A percentile compares a stretch with the other conserved stretches of the same genome.
phyloP scores from a whole-genome alignment of 2,888 invertebrate species.

The Megaustenia siamemsis region DNA sequence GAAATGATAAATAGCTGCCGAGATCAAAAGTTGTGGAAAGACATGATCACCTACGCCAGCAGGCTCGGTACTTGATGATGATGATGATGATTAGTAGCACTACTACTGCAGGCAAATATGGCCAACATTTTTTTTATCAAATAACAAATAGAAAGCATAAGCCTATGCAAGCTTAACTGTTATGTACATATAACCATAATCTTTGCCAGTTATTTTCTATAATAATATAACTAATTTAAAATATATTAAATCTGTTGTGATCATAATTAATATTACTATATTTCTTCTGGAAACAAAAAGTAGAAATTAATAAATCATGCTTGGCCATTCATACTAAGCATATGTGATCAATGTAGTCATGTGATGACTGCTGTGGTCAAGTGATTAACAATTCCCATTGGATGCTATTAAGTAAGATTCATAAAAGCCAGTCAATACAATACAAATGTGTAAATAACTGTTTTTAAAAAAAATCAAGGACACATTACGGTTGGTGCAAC shows the following conservation, averaged over 20 bases:
- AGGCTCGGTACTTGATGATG: too few species aligned
- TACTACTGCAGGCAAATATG: too few species aligned
- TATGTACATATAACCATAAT: background rate
- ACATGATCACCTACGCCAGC: too few species aligned
- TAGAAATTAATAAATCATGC: background rate
- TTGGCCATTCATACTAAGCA: background rate
- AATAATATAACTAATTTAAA: background rate
- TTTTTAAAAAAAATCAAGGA: background rate
- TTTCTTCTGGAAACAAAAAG: background rate
- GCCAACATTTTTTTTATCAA: too few species aligned
- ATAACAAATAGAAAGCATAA: background rate
- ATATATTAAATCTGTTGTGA: background rate
- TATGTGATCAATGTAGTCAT: background rate
- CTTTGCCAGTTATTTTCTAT: background rate
- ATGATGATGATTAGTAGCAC: too few species aligned
- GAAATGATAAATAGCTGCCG: too few species aligned
- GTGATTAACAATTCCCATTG: background rate
- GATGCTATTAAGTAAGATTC: background rate
- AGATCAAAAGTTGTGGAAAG: too few species aligned
- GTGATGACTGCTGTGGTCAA: background rate
- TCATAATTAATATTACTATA: background rate
- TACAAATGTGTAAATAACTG: background rate
- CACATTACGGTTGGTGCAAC: constrained; percentile 8
- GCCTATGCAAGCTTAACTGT: background rate
- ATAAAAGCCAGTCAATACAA: background rate